Percentiles rank a stretch among this genome's conserved stretches.
These are phyloP conservation scores for Falcunculus frontatus DNA, from an alignment of 2,113 vertebrate genomes.

Conservation along the genomic window DNA sequence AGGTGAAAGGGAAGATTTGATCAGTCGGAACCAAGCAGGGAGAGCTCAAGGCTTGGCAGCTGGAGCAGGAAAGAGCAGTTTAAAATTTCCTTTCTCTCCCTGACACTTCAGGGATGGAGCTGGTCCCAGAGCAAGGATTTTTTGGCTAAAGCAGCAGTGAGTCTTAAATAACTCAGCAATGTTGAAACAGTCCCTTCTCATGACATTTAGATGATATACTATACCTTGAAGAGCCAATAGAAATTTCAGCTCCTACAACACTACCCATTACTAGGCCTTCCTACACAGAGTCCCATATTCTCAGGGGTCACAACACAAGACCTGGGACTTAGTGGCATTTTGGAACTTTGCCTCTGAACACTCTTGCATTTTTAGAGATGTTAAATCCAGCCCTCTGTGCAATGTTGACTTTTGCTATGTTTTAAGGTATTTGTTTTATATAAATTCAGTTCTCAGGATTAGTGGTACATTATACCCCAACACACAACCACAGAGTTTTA, in stretches of 20 bases:
- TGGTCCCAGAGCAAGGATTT: constrained; percentile 34
- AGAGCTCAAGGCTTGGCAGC: neutral
- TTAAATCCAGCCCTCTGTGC: neutral
- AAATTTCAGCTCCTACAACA: neutral
- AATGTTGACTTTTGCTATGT: neutral
- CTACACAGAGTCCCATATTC: neutral
- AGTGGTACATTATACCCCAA: neutral
- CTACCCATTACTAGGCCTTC: neutral
- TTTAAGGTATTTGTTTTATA: neutral
- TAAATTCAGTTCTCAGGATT: neutral
- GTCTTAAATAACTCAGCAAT: constrained; percentile 32
- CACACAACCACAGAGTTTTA: neutral
- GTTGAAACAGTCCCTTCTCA: constrained; percentile 8
- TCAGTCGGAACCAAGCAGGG: neutral
- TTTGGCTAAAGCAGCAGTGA: constrained; percentile 19
- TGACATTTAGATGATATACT: constrained; percentile 29
- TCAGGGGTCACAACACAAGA: neutral
- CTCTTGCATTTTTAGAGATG: neutral
- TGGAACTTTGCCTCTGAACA: constrained; percentile 6
- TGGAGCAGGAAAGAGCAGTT: neutral
- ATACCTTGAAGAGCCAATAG: neutral
- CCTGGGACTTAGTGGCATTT: neutral
- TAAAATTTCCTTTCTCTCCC: neutral
- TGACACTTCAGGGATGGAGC: neutral
- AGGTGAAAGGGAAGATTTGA: neutral